Base-by-base conservation (phyloP, 2,888 invertebrate species). In the Drosophila ochracea region DNA sequence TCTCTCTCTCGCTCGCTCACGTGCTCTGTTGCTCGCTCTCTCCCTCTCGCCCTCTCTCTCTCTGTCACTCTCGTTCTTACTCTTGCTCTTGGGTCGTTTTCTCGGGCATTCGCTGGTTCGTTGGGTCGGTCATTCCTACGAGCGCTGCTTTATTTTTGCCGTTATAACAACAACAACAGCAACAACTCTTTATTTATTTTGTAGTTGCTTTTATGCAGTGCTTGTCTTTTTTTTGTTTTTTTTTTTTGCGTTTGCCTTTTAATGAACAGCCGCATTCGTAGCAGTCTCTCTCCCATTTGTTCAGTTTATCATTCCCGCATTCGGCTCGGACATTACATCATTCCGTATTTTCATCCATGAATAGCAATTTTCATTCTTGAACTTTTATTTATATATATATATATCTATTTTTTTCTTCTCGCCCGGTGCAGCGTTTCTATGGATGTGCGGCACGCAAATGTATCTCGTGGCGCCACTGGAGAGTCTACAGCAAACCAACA, bases 371-470 rank as follows among this genome's bases (percentile, higher is more conserved):
- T 68, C 65, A 71, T 65, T 66, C 64, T 39, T 28, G 13, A 31
- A 64, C 61, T 68, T 49, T 16, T 30, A 47, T 16, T 19, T 39
- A 39, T 43, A 50, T 50, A 35, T 50, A 43, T 10, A 59, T 37
- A 33, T 33, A 1, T 33, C n/a, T n/a, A n/a, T n/a, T n/a, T n/a
- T 54, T 31, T 43, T 60, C 41, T 3, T 28, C 28, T 53, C 30
- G 25, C 50, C 25, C 16, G 49, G 1, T 80, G 64, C 80, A 85
- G 85, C 85, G 61, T 85, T 85, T 78, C 85, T 85, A 78, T 85
- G 85, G 90, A 89, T 85, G 89, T 85, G 86, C 78, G 85, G 85
- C 78, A 83, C 81, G 63, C 85, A 85, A 83, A 85, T 85, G 90
- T 85, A 85, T 85, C 89, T 85, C 39, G 85, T 85, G 84, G 85